Conservation (phyloP, 1,140 invertebrate genomes). For the Acromyrmex echinatior region DNA sequence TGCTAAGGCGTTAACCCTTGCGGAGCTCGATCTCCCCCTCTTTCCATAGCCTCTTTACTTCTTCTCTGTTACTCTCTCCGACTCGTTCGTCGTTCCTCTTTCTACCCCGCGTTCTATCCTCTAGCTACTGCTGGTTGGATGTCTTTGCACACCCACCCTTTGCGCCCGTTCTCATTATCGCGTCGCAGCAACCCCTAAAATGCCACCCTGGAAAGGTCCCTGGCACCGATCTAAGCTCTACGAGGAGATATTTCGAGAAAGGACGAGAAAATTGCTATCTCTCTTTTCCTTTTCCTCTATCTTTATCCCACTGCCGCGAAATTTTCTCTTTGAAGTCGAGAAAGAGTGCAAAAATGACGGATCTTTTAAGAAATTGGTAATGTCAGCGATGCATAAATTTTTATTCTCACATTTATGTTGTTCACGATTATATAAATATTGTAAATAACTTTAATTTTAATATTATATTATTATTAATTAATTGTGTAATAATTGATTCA, state of each 20-base stretch:
- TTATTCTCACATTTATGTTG: conserved; percentile 27
- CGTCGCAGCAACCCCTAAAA: conserved; percentile 85
- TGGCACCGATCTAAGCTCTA: conserved; percentile 79
- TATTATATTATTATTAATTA: background rate
- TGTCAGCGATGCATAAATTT: conserved; percentile 36
- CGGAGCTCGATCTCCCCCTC: conserved; percentile 73
- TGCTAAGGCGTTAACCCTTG: conserved; percentile 85
- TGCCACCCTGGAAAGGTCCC: conserved; percentile 83
- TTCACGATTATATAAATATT: conserved; percentile 28
- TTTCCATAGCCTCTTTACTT: conserved; percentile 70
- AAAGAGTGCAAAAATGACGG: conserved; percentile 68
- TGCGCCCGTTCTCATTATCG: conserved; percentile 86
- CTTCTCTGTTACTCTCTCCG: conserved; percentile 30
- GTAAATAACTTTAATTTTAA: conserved; percentile 25
- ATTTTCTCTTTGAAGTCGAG: conserved; percentile 72
- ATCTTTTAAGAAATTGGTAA: conserved; percentile 70
- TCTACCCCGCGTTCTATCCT: conserved; percentile 71
- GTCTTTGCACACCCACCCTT: conserved; percentile 83
- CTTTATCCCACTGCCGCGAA: conserved; percentile 64
- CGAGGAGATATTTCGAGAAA: conserved; percentile 77
- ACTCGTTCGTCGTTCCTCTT: conserved; percentile 56
- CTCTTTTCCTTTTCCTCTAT: conserved; percentile 57
- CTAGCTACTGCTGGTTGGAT: conserved; percentile 79
- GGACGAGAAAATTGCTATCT: conserved; percentile 76
- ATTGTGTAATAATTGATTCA: conserved; percentile 9